A percentile compares a stretch with the other conserved stretches of the same genome.
phyloP scores from a whole-genome alignment of 2,797 vertebrate genomes.

The Cheirogaleus major region DNA sequence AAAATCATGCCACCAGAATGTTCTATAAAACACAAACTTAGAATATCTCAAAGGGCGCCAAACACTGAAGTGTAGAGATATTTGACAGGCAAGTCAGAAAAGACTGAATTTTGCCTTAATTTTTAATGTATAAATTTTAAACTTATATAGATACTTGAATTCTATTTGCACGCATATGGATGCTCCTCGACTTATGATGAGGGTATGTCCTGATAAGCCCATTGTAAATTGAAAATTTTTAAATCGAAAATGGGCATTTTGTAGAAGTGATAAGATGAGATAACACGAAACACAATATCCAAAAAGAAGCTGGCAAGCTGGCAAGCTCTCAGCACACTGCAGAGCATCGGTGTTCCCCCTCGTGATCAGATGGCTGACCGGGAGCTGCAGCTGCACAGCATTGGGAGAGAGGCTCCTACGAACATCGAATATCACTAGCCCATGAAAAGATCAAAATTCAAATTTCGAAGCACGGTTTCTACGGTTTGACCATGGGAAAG shows the following conservation, averaged over 20 bases:
- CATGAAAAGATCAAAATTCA: not conserved
- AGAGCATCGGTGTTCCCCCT: not conserved
- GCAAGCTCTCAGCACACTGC: too few relatives aligned
- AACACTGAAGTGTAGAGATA: not conserved
- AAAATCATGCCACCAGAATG: not conserved
- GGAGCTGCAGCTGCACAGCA: not conserved
- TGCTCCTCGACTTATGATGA: not conserved
- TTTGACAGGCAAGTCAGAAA: not conserved
- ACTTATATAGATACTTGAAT: not conserved
- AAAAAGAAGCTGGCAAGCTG: not conserved
- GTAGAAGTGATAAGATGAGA: not conserved
- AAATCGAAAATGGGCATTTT: not conserved
- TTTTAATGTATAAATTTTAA: slow-evolving; percentile 42
- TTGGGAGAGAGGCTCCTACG: not conserved
- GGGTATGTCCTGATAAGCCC: not conserved
- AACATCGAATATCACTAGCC: not conserved
- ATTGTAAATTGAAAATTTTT: not conserved
- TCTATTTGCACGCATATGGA: not conserved
- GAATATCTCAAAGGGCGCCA: not conserved
- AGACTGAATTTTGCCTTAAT: not conserved
- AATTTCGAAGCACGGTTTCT: not conserved
- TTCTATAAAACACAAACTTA: slow-evolving; percentile 22
- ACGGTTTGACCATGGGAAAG: not conserved
- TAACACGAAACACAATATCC: not conserved
- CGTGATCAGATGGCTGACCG: too few relatives aligned